Percentiles rank a stretch among this genome's conserved stretches.
phyloP scores from a whole-genome alignment of 2,797 vertebrate genomes.

The Antennarius maculatus region DNA sequence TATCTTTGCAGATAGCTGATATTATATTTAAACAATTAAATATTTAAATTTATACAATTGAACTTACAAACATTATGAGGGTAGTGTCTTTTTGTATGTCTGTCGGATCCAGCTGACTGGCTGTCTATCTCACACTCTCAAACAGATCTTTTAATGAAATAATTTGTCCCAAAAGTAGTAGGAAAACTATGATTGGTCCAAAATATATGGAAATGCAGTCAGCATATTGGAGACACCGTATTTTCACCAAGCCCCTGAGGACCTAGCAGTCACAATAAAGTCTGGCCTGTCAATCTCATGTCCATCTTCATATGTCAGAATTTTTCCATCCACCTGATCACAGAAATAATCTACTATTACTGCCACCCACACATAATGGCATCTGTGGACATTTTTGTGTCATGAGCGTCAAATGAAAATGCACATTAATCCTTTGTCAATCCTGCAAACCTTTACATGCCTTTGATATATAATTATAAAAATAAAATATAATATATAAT shows the following conservation, averaged over 20 bases:
- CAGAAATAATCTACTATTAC: conserved; percentile 14
- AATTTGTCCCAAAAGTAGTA: conserved; percentile 60
- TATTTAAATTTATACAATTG: too few species aligned
- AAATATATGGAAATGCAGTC: conserved; percentile 71
- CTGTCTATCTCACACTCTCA: neutral
- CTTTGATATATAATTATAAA: neutral
- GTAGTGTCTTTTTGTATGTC: conserved; percentile 10
- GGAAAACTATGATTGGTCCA: conserved; percentile 60
- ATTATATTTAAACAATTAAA: too few species aligned
- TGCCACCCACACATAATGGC: neutral
- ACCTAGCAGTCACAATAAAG: conserved; percentile 60
- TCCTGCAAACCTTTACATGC: neutral
- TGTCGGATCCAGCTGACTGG: too few species aligned
- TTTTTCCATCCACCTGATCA: conserved; percentile 23
- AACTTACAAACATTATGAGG: too few species aligned
- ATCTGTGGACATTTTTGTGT: neutral
- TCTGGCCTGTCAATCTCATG: conserved; percentile 59
- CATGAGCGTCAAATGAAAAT: neutral
- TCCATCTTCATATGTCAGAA: conserved; percentile 36
- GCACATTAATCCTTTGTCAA: neutral
- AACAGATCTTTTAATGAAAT: conserved; percentile 63
- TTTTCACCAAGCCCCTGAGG: conserved; percentile 65
- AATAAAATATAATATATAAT: too few species aligned
- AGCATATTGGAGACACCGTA: conserved; percentile 55
- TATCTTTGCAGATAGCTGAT: too few species aligned